These are phyloP conservation scores for Melanotaenia nigrans DNA, from an alignment of 2,797 vertebrate species.

Conservation along the genomic window DNA sequence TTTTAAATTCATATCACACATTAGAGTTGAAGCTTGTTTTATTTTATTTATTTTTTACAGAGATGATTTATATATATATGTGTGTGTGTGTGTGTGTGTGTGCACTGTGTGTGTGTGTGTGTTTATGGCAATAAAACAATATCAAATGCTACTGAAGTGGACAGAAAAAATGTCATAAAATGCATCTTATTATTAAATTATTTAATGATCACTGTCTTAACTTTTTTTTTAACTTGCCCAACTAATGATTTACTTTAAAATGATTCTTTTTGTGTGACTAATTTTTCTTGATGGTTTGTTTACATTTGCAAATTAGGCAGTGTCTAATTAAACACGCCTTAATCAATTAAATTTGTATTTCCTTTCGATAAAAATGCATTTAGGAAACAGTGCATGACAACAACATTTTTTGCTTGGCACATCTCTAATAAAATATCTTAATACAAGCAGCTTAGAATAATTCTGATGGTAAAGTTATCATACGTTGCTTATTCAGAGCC, in stretches of 20 bases:
- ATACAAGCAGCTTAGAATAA: neutral
- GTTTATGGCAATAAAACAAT: neutral
- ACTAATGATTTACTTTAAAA: neutral
- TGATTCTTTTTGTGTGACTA: neutral
- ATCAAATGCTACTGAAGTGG: neutral
- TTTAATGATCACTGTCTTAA: neutral
- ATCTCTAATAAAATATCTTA: neutral
- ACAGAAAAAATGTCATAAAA: neutral
- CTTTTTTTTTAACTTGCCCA: neutral
- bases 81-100: too few relatives aligned
- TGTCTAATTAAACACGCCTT: neutral
- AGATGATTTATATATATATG: too few relatives aligned
- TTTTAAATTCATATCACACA: neutral
- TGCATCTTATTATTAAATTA: neutral
- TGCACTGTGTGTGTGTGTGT: too few relatives aligned
- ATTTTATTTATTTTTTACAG: neutral
- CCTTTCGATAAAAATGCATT: neutral
- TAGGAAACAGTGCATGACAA: neutral
- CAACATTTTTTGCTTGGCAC: neutral
- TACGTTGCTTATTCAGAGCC: conserved; percentile 14
- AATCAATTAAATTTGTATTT: neutral
- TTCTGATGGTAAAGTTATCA: conserved; percentile 25
- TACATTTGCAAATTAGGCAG: neutral
- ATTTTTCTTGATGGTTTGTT: neutral
- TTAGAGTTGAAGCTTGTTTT: neutral